Conservation (phyloP, 2,888 invertebrate genomes). For the Tinea trinotella region DNA sequence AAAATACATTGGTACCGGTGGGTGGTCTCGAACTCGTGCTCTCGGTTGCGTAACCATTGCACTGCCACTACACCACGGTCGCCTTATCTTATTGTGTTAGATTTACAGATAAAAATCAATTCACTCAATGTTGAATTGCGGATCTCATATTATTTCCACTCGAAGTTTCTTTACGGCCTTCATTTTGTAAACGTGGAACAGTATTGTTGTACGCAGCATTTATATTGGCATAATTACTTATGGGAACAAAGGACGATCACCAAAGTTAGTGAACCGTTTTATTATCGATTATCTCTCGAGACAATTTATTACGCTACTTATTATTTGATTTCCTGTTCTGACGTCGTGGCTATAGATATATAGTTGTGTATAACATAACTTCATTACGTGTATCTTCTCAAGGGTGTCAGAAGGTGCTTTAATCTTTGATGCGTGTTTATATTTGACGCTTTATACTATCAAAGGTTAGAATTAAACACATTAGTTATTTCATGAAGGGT, state of each 20-base stretch:
- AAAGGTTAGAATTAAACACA: too few relatives aligned
- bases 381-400: background rate
- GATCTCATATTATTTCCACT: background rate
- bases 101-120: too few relatives aligned
- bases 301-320: slow-evolving; percentile 12
- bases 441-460: too few relatives aligned
- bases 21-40: too few relatives aligned
- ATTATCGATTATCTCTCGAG: slow-evolving; percentile 12
- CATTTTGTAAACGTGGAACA: background rate
- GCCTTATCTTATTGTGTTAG: too few relatives aligned
- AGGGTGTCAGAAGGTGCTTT: too few relatives aligned
- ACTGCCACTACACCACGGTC: too few relatives aligned
- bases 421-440: too few relatives aligned
- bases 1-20: too few relatives aligned
- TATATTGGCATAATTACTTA: background rate
- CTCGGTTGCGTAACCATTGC: too few relatives aligned
- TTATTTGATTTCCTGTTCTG: slow-evolving; percentile 10
- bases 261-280: slow-evolving; percentile 2
- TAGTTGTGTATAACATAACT: too few relatives aligned
- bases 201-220: background rate
- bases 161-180: background rate
- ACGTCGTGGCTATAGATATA: background rate
- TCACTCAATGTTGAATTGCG: background rate
- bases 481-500: too few relatives aligned
- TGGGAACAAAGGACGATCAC: background rate